phyloP scores from a whole-genome alignment of 2,113 vertebrate genomes.

The Neoarius graeffei region DNA sequence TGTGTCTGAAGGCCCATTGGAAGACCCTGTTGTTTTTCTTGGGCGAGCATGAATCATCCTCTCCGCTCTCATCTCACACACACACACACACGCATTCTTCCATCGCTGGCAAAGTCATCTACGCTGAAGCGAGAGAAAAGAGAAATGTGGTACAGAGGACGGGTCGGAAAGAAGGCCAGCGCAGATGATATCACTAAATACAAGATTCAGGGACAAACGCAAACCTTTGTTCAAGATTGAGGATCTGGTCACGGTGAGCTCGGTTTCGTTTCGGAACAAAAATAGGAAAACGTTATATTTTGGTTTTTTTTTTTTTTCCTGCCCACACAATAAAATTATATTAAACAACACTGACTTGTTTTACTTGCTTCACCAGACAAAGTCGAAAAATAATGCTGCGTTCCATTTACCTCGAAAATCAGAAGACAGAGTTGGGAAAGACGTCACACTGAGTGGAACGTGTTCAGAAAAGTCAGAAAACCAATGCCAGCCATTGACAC shows the following conservation, averaged over 20 bases:
- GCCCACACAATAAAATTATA: neutral
- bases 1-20: constrained; percentile 29
- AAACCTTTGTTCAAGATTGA: neutral
- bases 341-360: neutral
- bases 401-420: too few species aligned
- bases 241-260: neutral
- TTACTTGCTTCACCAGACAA: neutral
- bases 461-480: too few species aligned
- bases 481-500: too few species aligned
- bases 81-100: constrained; percentile 9
- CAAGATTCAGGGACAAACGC: neutral
- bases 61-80: neutral
- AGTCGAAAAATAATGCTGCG: neutral
- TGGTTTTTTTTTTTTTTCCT: neutral
- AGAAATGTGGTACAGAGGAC: neutral
- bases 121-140: neutral
- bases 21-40: constrained; percentile 46
- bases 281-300: neutral
- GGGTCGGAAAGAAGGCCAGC: neutral
- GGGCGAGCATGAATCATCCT: constrained; percentile 46
- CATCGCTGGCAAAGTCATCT: constrained; percentile 21
- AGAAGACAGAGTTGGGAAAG: too few species aligned
- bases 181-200: neutral
- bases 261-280: neutral
- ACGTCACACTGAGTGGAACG: too few species aligned